Conservation (phyloP, 2,888 invertebrate genomes). For the Mythimna loreyi region DNA sequence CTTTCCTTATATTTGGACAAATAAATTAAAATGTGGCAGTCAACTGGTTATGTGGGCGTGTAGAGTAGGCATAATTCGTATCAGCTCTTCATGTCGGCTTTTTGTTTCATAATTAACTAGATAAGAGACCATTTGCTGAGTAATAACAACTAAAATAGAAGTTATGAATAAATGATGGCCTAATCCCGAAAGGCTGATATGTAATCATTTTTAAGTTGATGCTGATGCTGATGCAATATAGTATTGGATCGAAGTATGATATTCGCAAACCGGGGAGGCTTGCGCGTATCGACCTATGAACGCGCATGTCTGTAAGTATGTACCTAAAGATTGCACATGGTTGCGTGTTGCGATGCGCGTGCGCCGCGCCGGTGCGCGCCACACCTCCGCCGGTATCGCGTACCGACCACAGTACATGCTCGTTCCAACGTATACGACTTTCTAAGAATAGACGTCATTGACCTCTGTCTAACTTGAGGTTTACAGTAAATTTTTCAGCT, state of each 20-base stretch:
- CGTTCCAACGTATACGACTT: slow-evolving; percentile 70
- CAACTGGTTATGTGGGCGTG: slow-evolving; percentile 47
- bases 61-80: slow-evolving; percentile 19
- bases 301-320: slow-evolving; percentile 18
- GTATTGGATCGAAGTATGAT: slow-evolving; percentile 59
- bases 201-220: slow-evolving; percentile 14
- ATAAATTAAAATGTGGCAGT: slow-evolving; percentile 50
- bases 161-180: background rate
- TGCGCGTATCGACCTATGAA: slow-evolving; percentile 46
- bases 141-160: background rate
- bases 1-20: slow-evolving; percentile 52
- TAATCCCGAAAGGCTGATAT: background rate
- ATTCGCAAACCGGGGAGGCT: slow-evolving; percentile 49
- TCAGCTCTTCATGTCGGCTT: background rate
- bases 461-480: slow-evolving; percentile 64
- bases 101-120: slow-evolving; percentile 28
- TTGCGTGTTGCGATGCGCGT: slow-evolving; percentile 71
- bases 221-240: slow-evolving; percentile 75
- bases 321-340: slow-evolving; percentile 42
- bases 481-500: slow-evolving; percentile 17
- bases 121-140: slow-evolving; percentile 27
- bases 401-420: slow-evolving; percentile 60
- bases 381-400: slow-evolving; percentile 74
- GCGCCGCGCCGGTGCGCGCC: slow-evolving; percentile 69
- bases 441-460: slow-evolving; percentile 79